phyloP scores from a whole-genome alignment of 2,888 invertebrate genomes.

The Scaptomyza cyrtandrae region DNA sequence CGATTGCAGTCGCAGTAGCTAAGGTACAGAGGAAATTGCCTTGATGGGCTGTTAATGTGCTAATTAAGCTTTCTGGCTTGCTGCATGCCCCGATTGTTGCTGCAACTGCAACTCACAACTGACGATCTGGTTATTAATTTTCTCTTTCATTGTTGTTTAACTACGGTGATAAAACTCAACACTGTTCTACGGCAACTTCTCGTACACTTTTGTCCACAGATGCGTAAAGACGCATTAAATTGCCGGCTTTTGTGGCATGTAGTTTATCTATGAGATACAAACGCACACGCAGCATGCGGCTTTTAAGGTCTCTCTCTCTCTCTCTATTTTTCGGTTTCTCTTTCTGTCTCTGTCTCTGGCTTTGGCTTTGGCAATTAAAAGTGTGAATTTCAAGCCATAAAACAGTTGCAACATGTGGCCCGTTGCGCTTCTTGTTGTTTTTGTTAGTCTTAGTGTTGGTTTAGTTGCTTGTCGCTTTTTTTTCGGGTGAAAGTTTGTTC shows the following conservation, averaged over 20 bases:
- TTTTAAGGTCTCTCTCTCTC: slow-evolving; percentile 28
- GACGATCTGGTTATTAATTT: slow-evolving; percentile 70
- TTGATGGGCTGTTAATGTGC: slow-evolving; percentile 73
- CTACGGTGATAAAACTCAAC: slow-evolving; percentile 44
- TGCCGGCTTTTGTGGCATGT: slow-evolving; percentile 28
- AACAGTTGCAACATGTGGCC: slow-evolving; percentile 69
- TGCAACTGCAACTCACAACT: slow-evolving; percentile 47
- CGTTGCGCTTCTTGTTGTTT: slow-evolving; percentile 36
- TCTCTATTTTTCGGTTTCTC: background rate
- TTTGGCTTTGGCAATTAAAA: slow-evolving; percentile 68
- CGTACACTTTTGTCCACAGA: slow-evolving; percentile 47
- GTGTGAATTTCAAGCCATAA: slow-evolving; percentile 76
- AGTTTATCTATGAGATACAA: slow-evolving; percentile 44
- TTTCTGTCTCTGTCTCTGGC: slow-evolving; percentile 6
- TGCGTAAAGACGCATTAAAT: slow-evolving; percentile 58
- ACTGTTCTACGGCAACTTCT: slow-evolving; percentile 46
- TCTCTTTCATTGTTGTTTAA: slow-evolving; percentile 75
- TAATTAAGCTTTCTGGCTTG: slow-evolving; percentile 59
- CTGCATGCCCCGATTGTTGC: slow-evolving; percentile 55
- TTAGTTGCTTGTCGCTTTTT: slow-evolving; percentile 59
- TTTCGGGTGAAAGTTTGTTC: slow-evolving; percentile 76
- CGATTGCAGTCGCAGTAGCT: background rate
- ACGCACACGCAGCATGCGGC: slow-evolving; percentile 37
- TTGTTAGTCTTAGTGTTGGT: slow-evolving; percentile 1
- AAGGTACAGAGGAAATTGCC: slow-evolving; percentile 14